A percentile compares a stretch with the other conserved stretches of the same genome.
Conservation (phyloP, 2,797 vertebrate genomes). For the Tarsius wallacei region DNA sequence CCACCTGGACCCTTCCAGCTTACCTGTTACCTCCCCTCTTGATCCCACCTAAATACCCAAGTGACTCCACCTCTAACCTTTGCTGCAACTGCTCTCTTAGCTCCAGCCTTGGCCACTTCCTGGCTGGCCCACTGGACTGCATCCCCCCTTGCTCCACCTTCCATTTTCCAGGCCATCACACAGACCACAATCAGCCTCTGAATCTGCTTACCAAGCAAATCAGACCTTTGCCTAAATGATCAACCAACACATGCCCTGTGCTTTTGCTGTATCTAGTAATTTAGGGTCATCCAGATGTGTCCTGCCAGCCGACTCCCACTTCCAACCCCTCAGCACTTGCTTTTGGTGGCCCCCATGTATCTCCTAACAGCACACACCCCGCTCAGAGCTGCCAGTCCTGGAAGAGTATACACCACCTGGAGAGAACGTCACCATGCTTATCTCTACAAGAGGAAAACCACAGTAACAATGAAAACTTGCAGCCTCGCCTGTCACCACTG, state of each 20-base stretch:
- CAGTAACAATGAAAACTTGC: neutral
- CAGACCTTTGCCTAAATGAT: neutral
- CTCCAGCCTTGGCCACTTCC: neutral
- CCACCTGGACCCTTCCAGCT: neutral
- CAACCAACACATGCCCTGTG: neutral
- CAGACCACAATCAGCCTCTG: neutral
- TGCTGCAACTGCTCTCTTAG: accelerated
- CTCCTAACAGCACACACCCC: no score
- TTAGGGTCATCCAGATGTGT: no score
- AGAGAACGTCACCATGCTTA: no score
- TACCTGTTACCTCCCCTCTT: neutral
- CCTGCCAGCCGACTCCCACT: neutral
- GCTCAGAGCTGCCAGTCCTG: no score
- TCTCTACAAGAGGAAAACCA: neutral
- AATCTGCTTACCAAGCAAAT: neutral
- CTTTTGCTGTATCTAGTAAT: accelerated
- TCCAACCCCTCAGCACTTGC: accelerated
- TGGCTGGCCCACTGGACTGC: neutral
- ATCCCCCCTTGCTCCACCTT: neutral
- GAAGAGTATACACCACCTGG: no score
- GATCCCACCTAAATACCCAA: neutral
- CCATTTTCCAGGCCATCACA: neutral
- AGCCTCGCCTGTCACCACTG: neutral
- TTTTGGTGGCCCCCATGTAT: accelerated
- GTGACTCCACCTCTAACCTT: neutral